Base-by-base conservation (phyloP, 2,888 invertebrate genomes). In the Yponomeuta malinellus region DNA sequence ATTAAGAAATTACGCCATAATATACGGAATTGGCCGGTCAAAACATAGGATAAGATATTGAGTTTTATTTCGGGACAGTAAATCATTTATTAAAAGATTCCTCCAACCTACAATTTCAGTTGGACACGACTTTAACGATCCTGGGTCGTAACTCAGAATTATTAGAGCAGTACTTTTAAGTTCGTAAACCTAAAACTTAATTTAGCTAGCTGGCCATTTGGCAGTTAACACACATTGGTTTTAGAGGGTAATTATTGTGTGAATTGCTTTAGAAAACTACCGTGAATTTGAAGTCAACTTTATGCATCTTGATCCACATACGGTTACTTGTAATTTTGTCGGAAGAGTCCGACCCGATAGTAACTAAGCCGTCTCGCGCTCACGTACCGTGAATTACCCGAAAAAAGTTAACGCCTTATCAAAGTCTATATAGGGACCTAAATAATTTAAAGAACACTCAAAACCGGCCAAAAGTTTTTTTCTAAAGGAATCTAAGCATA, bases 121-220 rank as follows among this genome's bases (percentile, higher is more conserved):
- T 59, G 52, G 52, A 59, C 52, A 59, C 3, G 52, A 59, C 3
- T 59, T 43, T 59, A 59, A 59, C 52, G 52, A 59, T 59, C 12
- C 10, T 10, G 5, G 15, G 52, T 59, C 52, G 52, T 59, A 59
- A 59, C 52, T 59, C 52, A 59, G 15, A 59, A 59, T 59, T 15
- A 59, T 59, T 59, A 15, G 52, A 59, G 52, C 52, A 59, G 52
- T 59, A 15, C 52, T 59, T 15, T 12, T 59, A 59, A 15, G 52
- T 59, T 59, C 52, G 52, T 59, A 59, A 59, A 59, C 52, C 52
- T 59, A 59, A 59, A 59, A 59, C 52, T 15, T 59, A 59, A 59
- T 59, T 59, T 59, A 12, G 52, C 15, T 15, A 3, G 52, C 15
- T 59, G 33, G 52, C 15, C 3, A 12, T 59, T 59, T 15, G 52